Conservation (phyloP, 2,113 vertebrate genomes). For the Lycocorax pyrrhopterus region DNA sequence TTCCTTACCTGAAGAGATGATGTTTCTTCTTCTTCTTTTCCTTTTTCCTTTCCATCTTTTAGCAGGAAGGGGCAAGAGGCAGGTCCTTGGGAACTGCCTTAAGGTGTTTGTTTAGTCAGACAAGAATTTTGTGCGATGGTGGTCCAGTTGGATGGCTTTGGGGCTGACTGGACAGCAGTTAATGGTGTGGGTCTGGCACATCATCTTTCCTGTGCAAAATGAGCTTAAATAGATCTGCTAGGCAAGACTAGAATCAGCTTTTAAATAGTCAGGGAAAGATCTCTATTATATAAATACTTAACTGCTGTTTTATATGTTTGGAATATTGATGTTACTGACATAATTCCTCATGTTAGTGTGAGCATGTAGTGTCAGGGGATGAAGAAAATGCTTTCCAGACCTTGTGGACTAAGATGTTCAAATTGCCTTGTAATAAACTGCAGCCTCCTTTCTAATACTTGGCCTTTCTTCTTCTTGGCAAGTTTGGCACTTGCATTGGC, state of each 20-base stretch:
- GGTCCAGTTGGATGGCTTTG: constrained; percentile 51
- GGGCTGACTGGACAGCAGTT: constrained; percentile 25
- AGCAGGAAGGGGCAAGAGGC: background rate
- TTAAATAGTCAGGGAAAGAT: background rate
- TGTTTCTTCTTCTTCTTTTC: background rate
- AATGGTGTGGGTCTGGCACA: constrained; percentile 22
- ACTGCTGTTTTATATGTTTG: background rate
- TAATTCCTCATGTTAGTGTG: background rate
- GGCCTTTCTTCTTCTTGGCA: constrained; percentile 11
- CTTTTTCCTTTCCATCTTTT: constrained; percentile 9
- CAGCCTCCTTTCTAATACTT: constrained; percentile 22
- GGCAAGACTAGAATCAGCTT: background rate
- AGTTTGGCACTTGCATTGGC: background rate
- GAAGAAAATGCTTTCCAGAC: background rate
- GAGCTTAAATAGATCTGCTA: constrained; percentile 29
- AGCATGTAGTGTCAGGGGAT: background rate
- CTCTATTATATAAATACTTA: background rate
- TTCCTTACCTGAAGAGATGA: background rate
- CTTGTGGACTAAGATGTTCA: background rate
- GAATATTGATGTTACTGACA: background rate
- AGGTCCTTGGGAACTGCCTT: constrained; percentile 40
- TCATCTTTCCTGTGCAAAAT: constrained; percentile 48
- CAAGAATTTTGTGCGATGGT: constrained; percentile 22
- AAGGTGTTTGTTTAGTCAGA: constrained; percentile 43
- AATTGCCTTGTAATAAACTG: background rate